These are phyloP conservation scores for Cantharis rufa DNA, from an alignment of 2,888 invertebrate species.

Conservation along the genomic window DNA sequence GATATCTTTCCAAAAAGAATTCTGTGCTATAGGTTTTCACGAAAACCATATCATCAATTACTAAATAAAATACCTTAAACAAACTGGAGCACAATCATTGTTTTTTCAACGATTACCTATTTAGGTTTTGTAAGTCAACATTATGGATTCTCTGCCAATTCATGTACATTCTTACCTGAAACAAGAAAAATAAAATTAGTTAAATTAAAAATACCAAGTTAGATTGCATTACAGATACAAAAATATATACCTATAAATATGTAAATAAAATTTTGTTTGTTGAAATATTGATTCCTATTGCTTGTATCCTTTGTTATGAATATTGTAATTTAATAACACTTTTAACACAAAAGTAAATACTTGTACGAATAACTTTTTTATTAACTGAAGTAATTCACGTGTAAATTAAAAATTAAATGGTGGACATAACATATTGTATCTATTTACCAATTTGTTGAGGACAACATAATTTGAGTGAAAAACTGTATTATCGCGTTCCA, in stretches of 20 bases:
- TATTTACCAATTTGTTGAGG: neutral
- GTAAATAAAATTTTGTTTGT: too few species aligned
- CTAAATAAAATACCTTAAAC: neutral
- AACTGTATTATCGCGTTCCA: neutral
- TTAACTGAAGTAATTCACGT: neutral
- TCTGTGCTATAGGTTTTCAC: too few species aligned
- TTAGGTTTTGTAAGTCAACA: neutral
- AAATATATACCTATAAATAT: too few species aligned
- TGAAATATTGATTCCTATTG: neutral
- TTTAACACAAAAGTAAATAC: neutral
- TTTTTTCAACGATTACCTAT: neutral
- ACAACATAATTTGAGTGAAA: neutral
- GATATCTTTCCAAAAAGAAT: neutral
- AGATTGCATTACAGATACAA: neutral
- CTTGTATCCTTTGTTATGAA: neutral
- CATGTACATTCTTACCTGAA: neutral
- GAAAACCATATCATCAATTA: neutral
- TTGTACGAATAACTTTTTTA: neutral
- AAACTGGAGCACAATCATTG: neutral
- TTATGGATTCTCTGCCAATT: neutral
- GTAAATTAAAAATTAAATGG: neutral
- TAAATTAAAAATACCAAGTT: neutral
- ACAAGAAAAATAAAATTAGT: neutral
- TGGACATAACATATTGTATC: neutral
- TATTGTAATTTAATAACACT: neutral